phyloP scores from a whole-genome alignment of 1,140 invertebrate genomes.

The Euborellia annulipes region DNA sequence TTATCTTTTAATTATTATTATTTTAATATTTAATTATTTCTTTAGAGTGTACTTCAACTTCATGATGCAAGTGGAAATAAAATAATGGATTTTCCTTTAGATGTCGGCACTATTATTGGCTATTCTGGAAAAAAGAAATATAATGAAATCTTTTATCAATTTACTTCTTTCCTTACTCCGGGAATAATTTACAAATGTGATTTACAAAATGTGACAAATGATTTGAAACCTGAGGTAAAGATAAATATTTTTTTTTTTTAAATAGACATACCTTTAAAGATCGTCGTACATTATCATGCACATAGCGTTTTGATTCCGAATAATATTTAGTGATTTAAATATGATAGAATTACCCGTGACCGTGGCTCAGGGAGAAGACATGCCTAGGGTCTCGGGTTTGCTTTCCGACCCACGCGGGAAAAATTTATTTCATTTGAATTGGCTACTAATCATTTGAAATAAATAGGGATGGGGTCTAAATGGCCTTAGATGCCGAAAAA shows the following conservation, averaged over 20 bases:
- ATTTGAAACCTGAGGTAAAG: slow-evolving; percentile 46
- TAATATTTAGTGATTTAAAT: slow-evolving; percentile 4
- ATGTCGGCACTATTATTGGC: slow-evolving; percentile 71
- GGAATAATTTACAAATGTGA: slow-evolving; percentile 79
- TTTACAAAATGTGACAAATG: slow-evolving; percentile 38
- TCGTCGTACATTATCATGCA: background rate
- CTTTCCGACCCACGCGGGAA: too few relatives aligned
- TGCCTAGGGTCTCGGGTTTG: too few relatives aligned
- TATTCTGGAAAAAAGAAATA: slow-evolving; percentile 74
- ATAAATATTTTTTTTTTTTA: slow-evolving; percentile 11
- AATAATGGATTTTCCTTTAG: slow-evolving; percentile 56
- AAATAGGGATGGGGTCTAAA: too few relatives aligned
- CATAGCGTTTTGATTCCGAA: background rate
- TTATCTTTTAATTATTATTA: background rate
- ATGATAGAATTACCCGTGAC: too few relatives aligned
- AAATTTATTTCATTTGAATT: too few relatives aligned
- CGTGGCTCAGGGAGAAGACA: too few relatives aligned
- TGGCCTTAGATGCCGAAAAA: too few relatives aligned
- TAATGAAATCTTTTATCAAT: slow-evolving; percentile 84
- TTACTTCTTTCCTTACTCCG: slow-evolving; percentile 86
- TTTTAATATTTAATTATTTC: slow-evolving; percentile 18
- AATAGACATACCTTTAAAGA: slow-evolving; percentile 12
- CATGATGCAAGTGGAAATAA: slow-evolving; percentile 56
- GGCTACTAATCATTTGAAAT: too few relatives aligned
- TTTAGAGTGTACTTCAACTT: slow-evolving; percentile 69